Evolutionary conservation across 2,113 vertebrate genomes (phyloP).

Genomic region (Oreochromis niloticus): DNA sequence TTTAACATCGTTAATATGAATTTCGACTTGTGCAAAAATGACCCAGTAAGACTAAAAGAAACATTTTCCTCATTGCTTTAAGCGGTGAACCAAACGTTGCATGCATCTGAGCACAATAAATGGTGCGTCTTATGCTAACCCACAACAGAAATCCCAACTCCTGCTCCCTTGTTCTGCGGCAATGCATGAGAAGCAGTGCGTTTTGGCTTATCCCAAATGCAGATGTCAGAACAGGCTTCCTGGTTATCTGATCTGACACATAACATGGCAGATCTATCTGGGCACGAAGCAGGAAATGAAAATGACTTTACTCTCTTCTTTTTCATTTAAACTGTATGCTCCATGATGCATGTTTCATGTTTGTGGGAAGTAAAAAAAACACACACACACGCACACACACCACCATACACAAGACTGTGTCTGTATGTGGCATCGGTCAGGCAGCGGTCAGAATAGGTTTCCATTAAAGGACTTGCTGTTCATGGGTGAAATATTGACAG

Average conservation of each 20-base stretch:
- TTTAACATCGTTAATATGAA: not conserved
- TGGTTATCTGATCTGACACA: conserved; percentile 79
- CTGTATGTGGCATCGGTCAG: not conserved
- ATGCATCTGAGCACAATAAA: conserved; percentile 13
- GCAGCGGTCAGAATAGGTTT: not conserved
- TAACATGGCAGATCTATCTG: conserved; percentile 79
- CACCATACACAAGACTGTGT: not conserved
- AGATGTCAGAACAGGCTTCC: conserved; percentile 81
- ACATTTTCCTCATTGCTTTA: not conserved
- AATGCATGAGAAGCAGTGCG: conserved; percentile 19
- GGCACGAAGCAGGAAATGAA: conserved; percentile 21
- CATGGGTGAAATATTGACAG: not conserved
- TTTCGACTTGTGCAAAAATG: not conserved
- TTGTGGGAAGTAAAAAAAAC: not conserved
- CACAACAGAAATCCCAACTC: conserved; percentile 9
- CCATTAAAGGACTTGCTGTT: not conserved
- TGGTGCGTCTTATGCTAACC: not conserved
- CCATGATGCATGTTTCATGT: not conserved
- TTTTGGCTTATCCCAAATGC: conserved; percentile 60
- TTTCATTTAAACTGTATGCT: not conserved
- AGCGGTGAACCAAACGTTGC: not conserved
- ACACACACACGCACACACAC: not conserved
- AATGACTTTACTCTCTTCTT: conserved; percentile 8
- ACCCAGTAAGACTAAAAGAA: not conserved
- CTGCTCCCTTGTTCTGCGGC: not conserved